A percentile compares a stretch with the other conserved stretches of the same genome.
Conservation (phyloP, 2,797 vertebrate genomes). For the Sebastes minor region DNA sequence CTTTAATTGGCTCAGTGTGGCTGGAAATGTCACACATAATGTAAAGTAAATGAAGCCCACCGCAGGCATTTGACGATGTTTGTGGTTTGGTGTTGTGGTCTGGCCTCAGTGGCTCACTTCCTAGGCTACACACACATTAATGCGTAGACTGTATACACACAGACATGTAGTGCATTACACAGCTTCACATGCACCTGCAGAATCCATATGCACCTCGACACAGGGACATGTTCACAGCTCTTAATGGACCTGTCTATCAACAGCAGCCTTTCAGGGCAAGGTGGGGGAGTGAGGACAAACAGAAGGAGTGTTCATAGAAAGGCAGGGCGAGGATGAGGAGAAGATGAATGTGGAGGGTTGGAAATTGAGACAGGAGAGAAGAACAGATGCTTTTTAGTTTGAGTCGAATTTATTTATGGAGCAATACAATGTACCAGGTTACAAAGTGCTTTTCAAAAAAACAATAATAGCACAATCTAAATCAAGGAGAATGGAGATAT, state of each 20-base stretch:
- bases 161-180: background rate
- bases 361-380: background rate
- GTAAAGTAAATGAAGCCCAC: slow-evolving; percentile 36
- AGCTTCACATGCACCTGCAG: background rate
- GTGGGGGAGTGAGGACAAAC: background rate
- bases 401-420: background rate
- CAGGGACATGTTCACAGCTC: slow-evolving; percentile 16
- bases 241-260: slow-evolving; percentile 67
- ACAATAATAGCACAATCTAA: background rate
- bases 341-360: background rate
- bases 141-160: background rate
- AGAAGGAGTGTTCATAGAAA: background rate
- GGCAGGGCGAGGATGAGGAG: background rate
- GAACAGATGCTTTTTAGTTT: background rate
- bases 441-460: background rate
- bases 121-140: background rate
- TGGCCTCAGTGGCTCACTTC: slow-evolving; percentile 1
- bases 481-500: background rate
- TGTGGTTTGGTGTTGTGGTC: slow-evolving; percentile 21
- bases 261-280: background rate
- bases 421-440: background rate
- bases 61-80: slow-evolving; percentile 2
- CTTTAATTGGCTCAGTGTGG: slow-evolving; percentile 12
- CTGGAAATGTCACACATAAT: slow-evolving; percentile 42
- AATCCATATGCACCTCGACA: slow-evolving; percentile 1